Conservation (phyloP, 2,888 invertebrate genomes). For the Cyclophora punctaria region DNA sequence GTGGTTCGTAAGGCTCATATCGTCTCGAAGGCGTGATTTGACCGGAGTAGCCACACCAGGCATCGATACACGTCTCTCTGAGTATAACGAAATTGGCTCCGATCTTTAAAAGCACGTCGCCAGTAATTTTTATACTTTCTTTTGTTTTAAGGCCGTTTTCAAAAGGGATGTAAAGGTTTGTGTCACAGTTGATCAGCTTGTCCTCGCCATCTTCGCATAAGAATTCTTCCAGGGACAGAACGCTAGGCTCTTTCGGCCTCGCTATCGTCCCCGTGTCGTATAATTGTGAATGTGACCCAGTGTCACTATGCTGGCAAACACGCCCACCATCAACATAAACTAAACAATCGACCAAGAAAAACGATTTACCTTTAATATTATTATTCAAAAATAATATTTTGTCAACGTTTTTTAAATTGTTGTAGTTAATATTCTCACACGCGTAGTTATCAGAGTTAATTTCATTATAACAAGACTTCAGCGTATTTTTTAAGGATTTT, state of each 20-base stretch:
- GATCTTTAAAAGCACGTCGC: constrained; percentile 45
- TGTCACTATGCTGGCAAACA: constrained; percentile 51
- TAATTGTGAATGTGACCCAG: constrained; percentile 41
- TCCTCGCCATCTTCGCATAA: constrained; percentile 47
- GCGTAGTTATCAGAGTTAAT: constrained; percentile 22
- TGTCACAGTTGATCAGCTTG: constrained; percentile 44
- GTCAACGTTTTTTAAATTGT: constrained; percentile 51
- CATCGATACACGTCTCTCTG: constrained; percentile 34
- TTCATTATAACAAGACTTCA: constrained; percentile 41
- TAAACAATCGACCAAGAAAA: constrained; percentile 59
- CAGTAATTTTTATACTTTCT: constrained; percentile 27
- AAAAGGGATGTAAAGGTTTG: constrained; percentile 46
- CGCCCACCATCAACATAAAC: constrained; percentile 48
- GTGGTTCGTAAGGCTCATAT: constrained; percentile 32
- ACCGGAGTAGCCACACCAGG: constrained; percentile 57
- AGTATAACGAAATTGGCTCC: constrained; percentile 35
- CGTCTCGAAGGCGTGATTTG: constrained; percentile 26
- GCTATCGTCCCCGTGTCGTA: constrained; percentile 47
- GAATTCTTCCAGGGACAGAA: constrained; percentile 58
- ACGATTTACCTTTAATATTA: constrained; percentile 41
- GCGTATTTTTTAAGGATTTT: constrained; percentile 26
- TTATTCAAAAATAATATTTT: constrained; percentile 49
- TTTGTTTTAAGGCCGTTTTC: constrained; percentile 37
- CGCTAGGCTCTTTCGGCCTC: constrained; percentile 41
- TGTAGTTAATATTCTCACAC: constrained; percentile 48